Evolutionary conservation across 2,888 invertebrate genomes (phyloP).

Genomic region (Linnaemya vulpina): DNA sequence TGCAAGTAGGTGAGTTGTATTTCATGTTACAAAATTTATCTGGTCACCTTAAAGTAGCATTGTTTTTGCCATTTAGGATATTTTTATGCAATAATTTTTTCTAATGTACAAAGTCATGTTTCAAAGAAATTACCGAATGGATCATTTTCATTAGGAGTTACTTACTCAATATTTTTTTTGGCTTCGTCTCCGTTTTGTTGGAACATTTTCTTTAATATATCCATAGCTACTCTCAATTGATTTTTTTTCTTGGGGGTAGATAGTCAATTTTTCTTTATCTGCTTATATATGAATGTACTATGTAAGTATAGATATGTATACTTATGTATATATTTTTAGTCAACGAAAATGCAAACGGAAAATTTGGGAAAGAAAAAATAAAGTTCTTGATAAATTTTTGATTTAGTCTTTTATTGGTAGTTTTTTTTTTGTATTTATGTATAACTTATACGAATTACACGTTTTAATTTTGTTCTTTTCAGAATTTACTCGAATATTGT

Average conservation of each 20-base stretch:
- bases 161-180: slow-evolving; percentile 74
- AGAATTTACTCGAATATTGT: slow-evolving; percentile 53
- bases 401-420: neutral
- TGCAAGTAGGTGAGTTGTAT: neutral
- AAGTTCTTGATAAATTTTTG: slow-evolving; percentile 22
- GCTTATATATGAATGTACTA: neutral
- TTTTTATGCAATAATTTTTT: slow-evolving; percentile 55
- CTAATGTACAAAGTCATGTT: neutral
- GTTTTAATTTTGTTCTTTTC: slow-evolving; percentile 18
- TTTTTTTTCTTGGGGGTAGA: slow-evolving; percentile 51
- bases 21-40: neutral
- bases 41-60: slow-evolving; percentile 44
- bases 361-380: slow-evolving; percentile 59
- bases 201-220: slow-evolving; percentile 80
- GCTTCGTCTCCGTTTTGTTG: slow-evolving; percentile 75
- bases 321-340: slow-evolving; percentile 21
- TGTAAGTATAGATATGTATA: no score
- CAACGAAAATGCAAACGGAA: slow-evolving; percentile 40
- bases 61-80: slow-evolving; percentile 28
- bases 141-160: slow-evolving; percentile 49
- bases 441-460: slow-evolving; percentile 1
- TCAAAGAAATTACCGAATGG: neutral
- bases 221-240: slow-evolving; percentile 73
- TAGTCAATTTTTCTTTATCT: slow-evolving; percentile 33
- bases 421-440: slow-evolving; percentile 7